Conservation (phyloP, 2,113 vertebrate genomes). For the Megaceryle torquata region DNA sequence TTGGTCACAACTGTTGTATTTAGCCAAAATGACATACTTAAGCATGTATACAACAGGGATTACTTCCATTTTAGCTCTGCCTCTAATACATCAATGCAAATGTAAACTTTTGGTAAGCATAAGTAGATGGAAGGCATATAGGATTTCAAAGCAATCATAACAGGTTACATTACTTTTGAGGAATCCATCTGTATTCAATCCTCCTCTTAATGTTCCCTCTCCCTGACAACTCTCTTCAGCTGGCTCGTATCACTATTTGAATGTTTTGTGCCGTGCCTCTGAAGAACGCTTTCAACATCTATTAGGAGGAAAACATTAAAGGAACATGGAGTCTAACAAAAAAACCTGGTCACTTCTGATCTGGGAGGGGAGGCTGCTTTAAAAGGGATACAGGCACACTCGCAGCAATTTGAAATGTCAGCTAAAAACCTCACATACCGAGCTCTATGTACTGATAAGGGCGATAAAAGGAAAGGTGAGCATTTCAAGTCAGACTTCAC, state of each 20-base stretch:
- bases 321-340: conserved; percentile 54
- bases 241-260: conserved; percentile 58
- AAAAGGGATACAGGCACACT: conserved; percentile 41
- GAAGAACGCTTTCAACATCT: conserved; percentile 64
- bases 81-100: conserved; percentile 56
- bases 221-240: conserved; percentile 68
- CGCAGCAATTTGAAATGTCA: conserved; percentile 45
- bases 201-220: conserved; percentile 54
- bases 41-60: conserved; percentile 47
- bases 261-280: conserved; percentile 57
- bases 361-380: conserved; percentile 57
- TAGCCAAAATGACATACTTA: conserved; percentile 55
- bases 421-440: not conserved
- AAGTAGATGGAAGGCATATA: conserved; percentile 54
- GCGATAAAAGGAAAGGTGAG: conserved; percentile 48
- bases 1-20: conserved; percentile 29
- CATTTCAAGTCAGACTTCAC: conserved; percentile 60
- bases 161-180: conserved; percentile 70
- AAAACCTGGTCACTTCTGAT: conserved; percentile 50
- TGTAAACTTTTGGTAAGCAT: conserved; percentile 38
- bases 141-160: conserved; percentile 69
- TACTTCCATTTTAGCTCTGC: conserved; percentile 54
- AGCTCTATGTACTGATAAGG: conserved; percentile 35
- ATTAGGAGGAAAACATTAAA: conserved; percentile 65
- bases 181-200: conserved; percentile 71